Percentiles rank a stretch among this genome's conserved stretches.
Conservation (phyloP, 2,113 vertebrate species). For the Cichladusa arquata region DNA sequence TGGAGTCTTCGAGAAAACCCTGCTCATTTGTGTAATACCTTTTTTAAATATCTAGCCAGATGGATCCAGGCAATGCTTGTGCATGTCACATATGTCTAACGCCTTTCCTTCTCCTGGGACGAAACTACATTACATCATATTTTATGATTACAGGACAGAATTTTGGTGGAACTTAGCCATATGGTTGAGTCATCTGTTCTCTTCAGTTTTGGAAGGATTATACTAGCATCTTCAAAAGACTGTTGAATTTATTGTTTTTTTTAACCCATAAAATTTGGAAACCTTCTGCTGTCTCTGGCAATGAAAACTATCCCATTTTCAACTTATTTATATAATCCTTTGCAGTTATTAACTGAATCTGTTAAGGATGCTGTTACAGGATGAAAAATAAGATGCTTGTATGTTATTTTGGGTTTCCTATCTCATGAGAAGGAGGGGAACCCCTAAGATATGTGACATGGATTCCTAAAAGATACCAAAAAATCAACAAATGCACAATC, state of each 20-base stretch:
- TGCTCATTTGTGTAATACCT: constrained; percentile 15
- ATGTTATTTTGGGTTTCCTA: not conserved
- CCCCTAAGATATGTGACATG: fast-evolving
- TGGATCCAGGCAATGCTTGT: constrained; percentile 32
- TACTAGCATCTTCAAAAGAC: constrained; percentile 57
- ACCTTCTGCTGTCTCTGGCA: constrained; percentile 12
- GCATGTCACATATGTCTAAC: constrained; percentile 49
- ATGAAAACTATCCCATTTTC: not conserved
- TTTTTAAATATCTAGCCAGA: constrained; percentile 43
- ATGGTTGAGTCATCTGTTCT: constrained; percentile 73
- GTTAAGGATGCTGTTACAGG: not conserved
- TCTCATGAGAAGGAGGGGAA: not conserved
- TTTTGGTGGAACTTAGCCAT: constrained; percentile 71
- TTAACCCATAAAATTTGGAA: constrained; percentile 49
- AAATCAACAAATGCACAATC: not conserved
- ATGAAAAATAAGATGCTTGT: not conserved
- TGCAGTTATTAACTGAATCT: not conserved
- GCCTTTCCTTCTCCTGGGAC: constrained; percentile 56
- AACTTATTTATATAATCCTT: not conserved
- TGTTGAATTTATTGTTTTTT: constrained; percentile 42
- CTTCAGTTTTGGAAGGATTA: constrained; percentile 52
- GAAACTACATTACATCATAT: constrained; percentile 66
- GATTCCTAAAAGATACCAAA: not conserved
- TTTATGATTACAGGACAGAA: constrained; percentile 69
- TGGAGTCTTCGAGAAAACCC: not conserved